phyloP scores from a whole-genome alignment of 2,797 vertebrate species.

The Eurystomus glaucurus region DNA sequence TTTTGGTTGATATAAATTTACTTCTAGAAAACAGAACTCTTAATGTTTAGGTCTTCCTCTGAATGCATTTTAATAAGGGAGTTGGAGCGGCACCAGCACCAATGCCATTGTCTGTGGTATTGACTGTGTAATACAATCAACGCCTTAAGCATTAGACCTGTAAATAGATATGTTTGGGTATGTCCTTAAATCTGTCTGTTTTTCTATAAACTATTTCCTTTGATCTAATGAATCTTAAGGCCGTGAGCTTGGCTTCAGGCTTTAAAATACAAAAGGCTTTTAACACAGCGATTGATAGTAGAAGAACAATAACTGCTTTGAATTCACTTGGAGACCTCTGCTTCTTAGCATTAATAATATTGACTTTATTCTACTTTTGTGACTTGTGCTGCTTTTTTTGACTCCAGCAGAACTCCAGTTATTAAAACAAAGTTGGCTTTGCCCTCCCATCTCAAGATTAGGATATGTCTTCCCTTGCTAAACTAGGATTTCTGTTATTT shows the following conservation, averaged over 20 bases:
- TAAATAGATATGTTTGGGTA: constrained; percentile 64
- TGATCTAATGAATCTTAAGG: constrained; percentile 59
- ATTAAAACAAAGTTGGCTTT: constrained; percentile 39
- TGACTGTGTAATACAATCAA: neutral
- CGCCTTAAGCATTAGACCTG: constrained; percentile 26
- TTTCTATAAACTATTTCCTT: constrained; percentile 62
- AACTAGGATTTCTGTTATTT: constrained; percentile 28
- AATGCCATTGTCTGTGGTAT: neutral
- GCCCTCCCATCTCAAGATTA: neutral
- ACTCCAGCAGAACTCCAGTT: neutral
- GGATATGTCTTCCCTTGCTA: neutral
- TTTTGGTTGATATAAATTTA: neutral
- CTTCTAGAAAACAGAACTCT: neutral
- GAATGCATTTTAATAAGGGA: neutral
- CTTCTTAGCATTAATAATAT: constrained; percentile 21
- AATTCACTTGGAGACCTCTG: neutral
- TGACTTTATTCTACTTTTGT: constrained; percentile 26
- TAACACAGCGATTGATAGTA: neutral
- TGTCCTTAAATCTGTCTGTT: constrained; percentile 58
- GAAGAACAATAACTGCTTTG: neutral
- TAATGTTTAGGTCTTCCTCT: neutral
- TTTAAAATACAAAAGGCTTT: constrained; percentile 61
- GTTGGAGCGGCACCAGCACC: neutral
- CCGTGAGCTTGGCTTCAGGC: constrained; percentile 57
- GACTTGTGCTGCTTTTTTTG: neutral